phyloP scores from a whole-genome alignment of 2,797 vertebrate genomes.

The Cephalopachus bancanus region DNA sequence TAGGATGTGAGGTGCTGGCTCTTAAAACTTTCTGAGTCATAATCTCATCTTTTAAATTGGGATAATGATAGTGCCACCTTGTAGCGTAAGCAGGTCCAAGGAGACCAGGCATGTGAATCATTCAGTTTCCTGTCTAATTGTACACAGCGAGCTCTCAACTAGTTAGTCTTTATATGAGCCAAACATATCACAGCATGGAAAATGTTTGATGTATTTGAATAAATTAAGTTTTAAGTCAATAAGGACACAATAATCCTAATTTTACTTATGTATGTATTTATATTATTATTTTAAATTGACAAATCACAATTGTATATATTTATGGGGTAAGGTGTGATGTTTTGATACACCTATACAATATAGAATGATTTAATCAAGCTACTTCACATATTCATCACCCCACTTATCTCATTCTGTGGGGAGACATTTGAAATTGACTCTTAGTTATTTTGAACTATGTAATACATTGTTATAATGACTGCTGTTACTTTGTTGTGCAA shows the following conservation, averaged over 20 bases:
- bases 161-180: neutral
- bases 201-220: too few species aligned
- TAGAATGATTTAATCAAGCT: neutral
- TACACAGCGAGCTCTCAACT: neutral
- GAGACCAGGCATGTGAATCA: neutral
- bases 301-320: neutral
- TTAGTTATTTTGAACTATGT: neutral
- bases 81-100: too few species aligned
- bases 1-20: too few species aligned
- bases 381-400: neutral
- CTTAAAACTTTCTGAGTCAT: neutral
- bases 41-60: neutral
- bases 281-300: neutral
- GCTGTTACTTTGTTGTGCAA: too few species aligned
- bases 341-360: neutral
- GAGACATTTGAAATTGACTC: neutral
- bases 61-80: neutral
- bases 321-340: neutral
- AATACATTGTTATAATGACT: neutral
- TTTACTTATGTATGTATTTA: neutral
- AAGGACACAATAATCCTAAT: too few species aligned
- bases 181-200: neutral
- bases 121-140: too few species aligned
- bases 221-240: neutral
- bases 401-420: neutral